A percentile compares a stretch with the other conserved stretches of the same genome.
Conservation (phyloP, 2,113 vertebrate genomes). For the Plecotus auritus region DNA sequence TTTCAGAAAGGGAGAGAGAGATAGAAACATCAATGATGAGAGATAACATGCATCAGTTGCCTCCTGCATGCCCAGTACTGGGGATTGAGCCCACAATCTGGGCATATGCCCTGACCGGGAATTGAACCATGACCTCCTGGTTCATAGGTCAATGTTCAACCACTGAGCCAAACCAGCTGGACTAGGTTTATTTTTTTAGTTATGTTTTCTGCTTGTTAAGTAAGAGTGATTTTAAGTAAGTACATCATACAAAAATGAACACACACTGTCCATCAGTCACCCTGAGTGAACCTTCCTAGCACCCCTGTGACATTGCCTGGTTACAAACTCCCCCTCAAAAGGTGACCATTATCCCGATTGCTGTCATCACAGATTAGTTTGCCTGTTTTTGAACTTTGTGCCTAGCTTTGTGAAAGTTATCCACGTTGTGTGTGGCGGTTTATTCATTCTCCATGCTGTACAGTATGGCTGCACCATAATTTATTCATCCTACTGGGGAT, state of each 20-base stretch:
- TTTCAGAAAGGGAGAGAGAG: too few species aligned
- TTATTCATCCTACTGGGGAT: not conserved
- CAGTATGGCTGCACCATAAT: rapidly evolving
- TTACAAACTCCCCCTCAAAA: not conserved
- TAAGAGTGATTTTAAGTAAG: not conserved
- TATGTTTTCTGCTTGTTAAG: not conserved
- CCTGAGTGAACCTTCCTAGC: not conserved
- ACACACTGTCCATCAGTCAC: not conserved
- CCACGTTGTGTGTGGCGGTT: not conserved
- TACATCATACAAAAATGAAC: not conserved
- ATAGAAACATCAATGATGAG: too few species aligned
- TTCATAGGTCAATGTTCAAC: too few species aligned
- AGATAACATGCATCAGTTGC: too few species aligned
- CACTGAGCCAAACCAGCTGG: too few species aligned
- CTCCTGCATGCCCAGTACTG: too few species aligned
- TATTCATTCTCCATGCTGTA: not conserved
- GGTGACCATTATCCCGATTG: not conserved
- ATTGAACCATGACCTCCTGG: too few species aligned
- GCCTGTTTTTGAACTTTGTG: not conserved
- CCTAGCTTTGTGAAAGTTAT: not conserved
- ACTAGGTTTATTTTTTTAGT: not conserved
- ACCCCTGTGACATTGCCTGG: not conserved
- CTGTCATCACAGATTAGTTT: not conserved
- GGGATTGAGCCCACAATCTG: too few species aligned
- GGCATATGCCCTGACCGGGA: too few species aligned